Evolutionary conservation across 2,888 invertebrate species (phyloP), one percentile per base, ranked within the genome.

Genomic region (Nomada lathburiana): DNA sequence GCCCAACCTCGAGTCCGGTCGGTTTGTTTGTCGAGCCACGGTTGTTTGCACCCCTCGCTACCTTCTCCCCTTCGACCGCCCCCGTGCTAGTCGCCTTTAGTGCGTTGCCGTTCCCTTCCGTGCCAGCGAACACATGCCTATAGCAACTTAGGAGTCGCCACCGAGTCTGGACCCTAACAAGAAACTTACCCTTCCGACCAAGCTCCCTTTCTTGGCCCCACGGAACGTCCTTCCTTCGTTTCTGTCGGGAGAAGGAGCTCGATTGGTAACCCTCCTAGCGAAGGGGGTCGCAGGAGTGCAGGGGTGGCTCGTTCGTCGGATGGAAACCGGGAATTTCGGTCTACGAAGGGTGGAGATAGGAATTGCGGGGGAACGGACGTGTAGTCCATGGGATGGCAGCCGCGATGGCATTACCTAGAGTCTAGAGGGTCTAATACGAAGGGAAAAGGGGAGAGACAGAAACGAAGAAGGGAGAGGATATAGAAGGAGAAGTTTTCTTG

Each of bases 91-190:
- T 29, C 29, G 16, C 53, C 44, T 18, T 26, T 11, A 36, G 36
- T 23, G 11, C n/a, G 10, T 72, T 55, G 60, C 44, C 67, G 70
- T 59, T 74, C 73, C 64, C 72, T 71, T 68, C 73, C 70, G 74
- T 74, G 42, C 67, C 67, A 75, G 81, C 83, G 65, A 80, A 84
- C 86, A 80, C 83, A 77, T 84, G 80, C 83, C 85, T 86, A 76
- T 76, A 85, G 89, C 76, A 83, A 88, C 90, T 89, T 84, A 84
- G 88, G 89, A 92, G 93, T 92, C 92, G 92, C 92, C 93, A 90
- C 89, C 91, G 90, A 91, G 92, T 93, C 93, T 93, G 93, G 92
- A 93, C 92, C 92, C 92, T 93, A 93, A 93, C 93, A 93, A 93
- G 93, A 93, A 93, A 93, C 93, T 92, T 91, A 91, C 91, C 91